These are phyloP conservation scores for Macaria liturata DNA, from an alignment of 2,888 invertebrate genomes.

Conservation along the genomic window DNA sequence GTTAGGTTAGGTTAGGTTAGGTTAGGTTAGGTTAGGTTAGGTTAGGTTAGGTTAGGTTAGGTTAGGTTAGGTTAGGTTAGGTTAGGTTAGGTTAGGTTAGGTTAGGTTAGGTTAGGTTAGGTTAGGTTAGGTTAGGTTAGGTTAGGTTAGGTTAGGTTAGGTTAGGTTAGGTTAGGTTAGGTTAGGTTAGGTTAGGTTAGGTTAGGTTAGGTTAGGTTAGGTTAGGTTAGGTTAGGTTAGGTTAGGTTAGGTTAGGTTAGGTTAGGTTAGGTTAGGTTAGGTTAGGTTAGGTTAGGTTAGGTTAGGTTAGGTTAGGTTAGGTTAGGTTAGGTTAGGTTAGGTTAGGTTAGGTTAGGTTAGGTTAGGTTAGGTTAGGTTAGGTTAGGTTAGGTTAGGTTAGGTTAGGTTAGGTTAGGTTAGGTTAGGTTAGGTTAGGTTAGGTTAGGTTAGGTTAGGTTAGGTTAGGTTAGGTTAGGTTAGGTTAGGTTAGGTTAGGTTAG, in stretches of 20 bases:
- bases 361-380: constrained; percentile 7
- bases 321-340: constrained; percentile 9
- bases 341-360: constrained; percentile 9
- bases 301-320: constrained; percentile 9
- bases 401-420: constrained; percentile 9
- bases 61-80: constrained; percentile 9
- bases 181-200: constrained; percentile 9
- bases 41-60: constrained; percentile 8
- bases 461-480: constrained; percentile 9
- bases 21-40: constrained; percentile 9
- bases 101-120: constrained; percentile 8
- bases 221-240: constrained; percentile 9
- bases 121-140: constrained; percentile 9
- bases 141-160: constrained; percentile 9
- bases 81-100: constrained; percentile 9
- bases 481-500: constrained; percentile 8
- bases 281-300: constrained; percentile 8
- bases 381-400: constrained; percentile 9
- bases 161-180: constrained; percentile 8
- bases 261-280: constrained; percentile 27
- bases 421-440: constrained; percentile 7
- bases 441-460: constrained; percentile 9
- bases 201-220: constrained; percentile 9
- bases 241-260: constrained; percentile 14
- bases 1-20: constrained; percentile 8